These are phyloP conservation scores for Leucophenga varia DNA, from an alignment of 1,140 invertebrate species.

Conservation along the genomic window DNA sequence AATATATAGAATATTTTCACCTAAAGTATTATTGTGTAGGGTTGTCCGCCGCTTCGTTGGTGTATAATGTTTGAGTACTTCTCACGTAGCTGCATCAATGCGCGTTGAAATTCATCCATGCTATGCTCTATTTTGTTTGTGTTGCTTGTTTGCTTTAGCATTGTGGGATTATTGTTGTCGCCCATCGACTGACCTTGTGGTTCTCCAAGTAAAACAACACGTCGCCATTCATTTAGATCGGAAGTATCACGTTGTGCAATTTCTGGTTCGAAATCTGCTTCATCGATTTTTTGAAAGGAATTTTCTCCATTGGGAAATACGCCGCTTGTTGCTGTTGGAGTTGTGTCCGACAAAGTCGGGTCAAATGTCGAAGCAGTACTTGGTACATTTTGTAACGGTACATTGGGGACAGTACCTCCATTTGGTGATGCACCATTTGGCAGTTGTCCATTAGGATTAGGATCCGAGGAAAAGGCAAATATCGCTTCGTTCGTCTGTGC, in stretches of 20 bases:
- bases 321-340: no score
- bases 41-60: slow-evolving; percentile 20
- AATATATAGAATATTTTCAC: no score
- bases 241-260: slow-evolving; percentile 15
- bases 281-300: no score
- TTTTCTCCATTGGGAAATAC: no score
- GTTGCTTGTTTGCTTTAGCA: slow-evolving; percentile 5
- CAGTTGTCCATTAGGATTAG: no score
- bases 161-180: not conserved
- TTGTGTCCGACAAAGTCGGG: no score
- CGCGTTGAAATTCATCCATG: slow-evolving; percentile 39
- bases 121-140: slow-evolving; percentile 27
- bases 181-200: not conserved
- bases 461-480: no score
- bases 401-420: no score
- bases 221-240: slow-evolving; percentile 35
- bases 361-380: no score
- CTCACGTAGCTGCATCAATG: slow-evolving; percentile 33
- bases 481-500: not conserved
- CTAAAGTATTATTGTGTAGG: slow-evolving; percentile 33
- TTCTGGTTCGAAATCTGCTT: no score
- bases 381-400: no score
- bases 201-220: slow-evolving; percentile 33
- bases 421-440: no score
- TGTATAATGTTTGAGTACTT: slow-evolving; percentile 33